Percentiles rank a stretch among this genome's conserved stretches.
Conservation (phyloP, 1,140 invertebrate species). For the Tetramorium parvispinum region DNA sequence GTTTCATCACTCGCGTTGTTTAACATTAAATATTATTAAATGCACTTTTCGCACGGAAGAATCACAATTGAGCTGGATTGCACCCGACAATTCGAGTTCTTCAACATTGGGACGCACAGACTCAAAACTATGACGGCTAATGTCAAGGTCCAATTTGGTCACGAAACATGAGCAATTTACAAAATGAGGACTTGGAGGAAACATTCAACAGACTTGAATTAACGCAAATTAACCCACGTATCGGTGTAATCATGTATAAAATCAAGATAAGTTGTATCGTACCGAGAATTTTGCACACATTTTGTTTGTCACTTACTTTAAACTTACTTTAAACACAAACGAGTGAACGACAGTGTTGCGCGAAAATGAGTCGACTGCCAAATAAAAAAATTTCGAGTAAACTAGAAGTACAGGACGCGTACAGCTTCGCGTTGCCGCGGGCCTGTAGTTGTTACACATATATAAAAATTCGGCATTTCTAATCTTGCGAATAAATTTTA, state of each 20-base stretch:
- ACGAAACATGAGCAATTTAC: background rate
- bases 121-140: background rate
- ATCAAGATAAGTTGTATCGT: background rate
- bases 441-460: background rate
- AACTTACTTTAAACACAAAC: background rate
- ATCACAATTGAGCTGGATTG: background rate
- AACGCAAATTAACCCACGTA: background rate
- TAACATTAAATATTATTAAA: background rate
- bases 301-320: background rate
- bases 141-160: background rate
- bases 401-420: background rate
- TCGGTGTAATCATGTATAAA: background rate
- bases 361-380: background rate
- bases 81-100: background rate
- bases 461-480: background rate
- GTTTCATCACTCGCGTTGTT: conserved; percentile 8
- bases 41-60: background rate
- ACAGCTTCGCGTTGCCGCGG: background rate
- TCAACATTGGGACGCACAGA: background rate
- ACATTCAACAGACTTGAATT: background rate
- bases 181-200: background rate
- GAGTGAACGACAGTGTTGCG: background rate
- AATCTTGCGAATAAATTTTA: background rate
- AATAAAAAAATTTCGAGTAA: background rate
- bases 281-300: background rate